A percentile compares a stretch with the other conserved stretches of the same genome.
phyloP scores from a whole-genome alignment of 2,113 vertebrate genomes.

The Lepisosteus oculatus region DNA sequence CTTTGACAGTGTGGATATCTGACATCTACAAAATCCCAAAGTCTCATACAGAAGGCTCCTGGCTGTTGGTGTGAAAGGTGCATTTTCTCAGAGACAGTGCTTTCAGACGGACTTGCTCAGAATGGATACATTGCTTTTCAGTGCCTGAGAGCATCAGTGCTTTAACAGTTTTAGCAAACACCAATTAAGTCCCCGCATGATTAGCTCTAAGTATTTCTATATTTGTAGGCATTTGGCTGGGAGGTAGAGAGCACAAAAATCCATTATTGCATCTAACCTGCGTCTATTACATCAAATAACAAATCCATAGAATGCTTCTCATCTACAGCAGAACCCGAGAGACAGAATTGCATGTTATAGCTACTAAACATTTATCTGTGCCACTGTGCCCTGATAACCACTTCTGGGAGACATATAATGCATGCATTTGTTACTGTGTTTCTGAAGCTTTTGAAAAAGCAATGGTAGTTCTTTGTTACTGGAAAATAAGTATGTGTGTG shows the following conservation, averaged over 20 bases:
- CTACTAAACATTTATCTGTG: no score
- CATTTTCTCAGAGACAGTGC: not conserved
- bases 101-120: not conserved
- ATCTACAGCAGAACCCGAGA: not conserved
- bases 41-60: not conserved
- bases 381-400: no score
- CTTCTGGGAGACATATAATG: no score
- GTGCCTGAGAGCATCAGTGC: not conserved
- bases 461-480: not conserved
- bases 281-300: slow-evolving; percentile 2
- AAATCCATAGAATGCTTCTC: slow-evolving; percentile 2
- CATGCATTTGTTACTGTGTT: no score
- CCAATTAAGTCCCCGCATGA: not conserved
- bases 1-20: not conserved
- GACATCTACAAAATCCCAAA: not conserved
- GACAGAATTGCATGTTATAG: no score
- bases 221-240: not conserved
- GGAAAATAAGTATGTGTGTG: not conserved
- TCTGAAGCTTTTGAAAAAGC: no score
- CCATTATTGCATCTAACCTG: not conserved
- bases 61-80: not conserved
- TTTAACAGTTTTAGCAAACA: not conserved
- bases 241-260: slow-evolving; percentile 7
- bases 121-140: not conserved
- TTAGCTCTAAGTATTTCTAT: not conserved